Evolutionary conservation across 1,140 invertebrate species (phyloP).

Genomic region (Drosophila ercepeae): DNA sequence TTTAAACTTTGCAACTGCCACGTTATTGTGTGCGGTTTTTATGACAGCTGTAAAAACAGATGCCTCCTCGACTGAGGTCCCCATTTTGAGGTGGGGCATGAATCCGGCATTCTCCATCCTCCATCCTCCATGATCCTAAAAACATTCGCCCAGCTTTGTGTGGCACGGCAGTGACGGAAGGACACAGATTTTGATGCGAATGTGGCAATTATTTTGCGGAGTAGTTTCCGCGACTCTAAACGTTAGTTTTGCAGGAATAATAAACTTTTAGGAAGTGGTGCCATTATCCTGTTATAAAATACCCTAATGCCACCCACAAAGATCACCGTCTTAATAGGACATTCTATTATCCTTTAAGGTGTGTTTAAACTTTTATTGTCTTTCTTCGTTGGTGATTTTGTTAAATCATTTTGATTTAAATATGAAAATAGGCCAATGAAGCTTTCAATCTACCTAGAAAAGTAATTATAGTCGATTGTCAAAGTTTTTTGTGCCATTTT

Average conservation of each 20-base stretch:
- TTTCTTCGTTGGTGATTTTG: too few relatives aligned
- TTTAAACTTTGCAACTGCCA: conserved; percentile 39
- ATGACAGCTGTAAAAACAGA: conserved; percentile 78
- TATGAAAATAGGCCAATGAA: too few relatives aligned
- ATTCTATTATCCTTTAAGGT: background rate
- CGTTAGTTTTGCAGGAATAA: background rate
- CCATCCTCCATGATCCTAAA: conserved; percentile 14
- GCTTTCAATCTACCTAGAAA: background rate
- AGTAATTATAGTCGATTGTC: background rate
- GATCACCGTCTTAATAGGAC: background rate
- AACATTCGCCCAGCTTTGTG: conserved; percentile 52
- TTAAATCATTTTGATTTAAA: background rate
- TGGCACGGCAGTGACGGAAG: conserved; percentile 11
- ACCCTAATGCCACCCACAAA: background rate
- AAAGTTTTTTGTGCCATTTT: background rate
- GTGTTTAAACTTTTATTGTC: background rate
- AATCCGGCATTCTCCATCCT: background rate
- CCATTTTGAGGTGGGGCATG: conserved; percentile 24
- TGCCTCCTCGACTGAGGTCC: conserved; percentile 27
- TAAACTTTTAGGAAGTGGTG: conserved; percentile 9
- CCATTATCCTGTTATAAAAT: conserved; percentile 9
- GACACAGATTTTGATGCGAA: conserved; percentile 54
- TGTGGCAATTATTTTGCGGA: conserved; percentile 64
- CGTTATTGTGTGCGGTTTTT: conserved; percentile 55
- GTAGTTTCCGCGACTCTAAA: conserved; percentile 31